A percentile compares a stretch with the other conserved stretches of the same genome.
Conservation (phyloP, 2,797 vertebrate genomes). For the Limosa lapponica region DNA sequence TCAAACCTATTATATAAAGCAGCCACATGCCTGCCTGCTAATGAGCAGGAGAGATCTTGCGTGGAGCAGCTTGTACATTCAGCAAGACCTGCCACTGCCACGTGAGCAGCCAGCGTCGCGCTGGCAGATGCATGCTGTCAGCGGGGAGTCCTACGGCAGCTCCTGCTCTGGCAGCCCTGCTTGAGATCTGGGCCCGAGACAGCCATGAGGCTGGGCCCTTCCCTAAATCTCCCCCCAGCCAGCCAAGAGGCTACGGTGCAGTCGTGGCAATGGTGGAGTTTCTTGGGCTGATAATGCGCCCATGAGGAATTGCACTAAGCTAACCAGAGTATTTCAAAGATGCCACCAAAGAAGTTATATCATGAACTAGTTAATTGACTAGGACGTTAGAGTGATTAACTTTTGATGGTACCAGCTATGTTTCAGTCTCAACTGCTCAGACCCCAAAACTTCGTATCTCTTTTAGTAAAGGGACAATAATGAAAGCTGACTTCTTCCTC, state of each 20-base stretch:
- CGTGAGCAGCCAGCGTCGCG: accelerated
- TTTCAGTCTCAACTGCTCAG: not conserved
- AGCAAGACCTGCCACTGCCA: not conserved
- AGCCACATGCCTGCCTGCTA: not conserved
- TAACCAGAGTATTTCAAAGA: not conserved
- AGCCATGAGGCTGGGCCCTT: not conserved
- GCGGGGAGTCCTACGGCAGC: not conserved
- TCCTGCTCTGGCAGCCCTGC: not conserved
- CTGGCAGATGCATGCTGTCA: not conserved
- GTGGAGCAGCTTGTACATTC: not conserved
- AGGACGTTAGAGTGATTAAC: not conserved
- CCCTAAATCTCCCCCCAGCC: not conserved
- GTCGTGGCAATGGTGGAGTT: accelerated
- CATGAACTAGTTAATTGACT: not conserved
- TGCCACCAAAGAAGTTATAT: not conserved
- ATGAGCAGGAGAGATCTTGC: not conserved
- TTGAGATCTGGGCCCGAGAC: not conserved
- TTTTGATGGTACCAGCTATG: not conserved
- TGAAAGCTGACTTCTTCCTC: not conserved
- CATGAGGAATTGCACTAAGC: not conserved
- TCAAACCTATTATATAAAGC: not conserved
- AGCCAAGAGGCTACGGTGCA: not conserved
- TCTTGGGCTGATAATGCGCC: accelerated
- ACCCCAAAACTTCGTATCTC: not conserved
- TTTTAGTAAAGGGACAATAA: not conserved